Evolutionary conservation across 92 coral and sea anemone species (phyloP), one percentile per base, ranked within the genome.

Genomic region (Actinostola sp.): DNA sequence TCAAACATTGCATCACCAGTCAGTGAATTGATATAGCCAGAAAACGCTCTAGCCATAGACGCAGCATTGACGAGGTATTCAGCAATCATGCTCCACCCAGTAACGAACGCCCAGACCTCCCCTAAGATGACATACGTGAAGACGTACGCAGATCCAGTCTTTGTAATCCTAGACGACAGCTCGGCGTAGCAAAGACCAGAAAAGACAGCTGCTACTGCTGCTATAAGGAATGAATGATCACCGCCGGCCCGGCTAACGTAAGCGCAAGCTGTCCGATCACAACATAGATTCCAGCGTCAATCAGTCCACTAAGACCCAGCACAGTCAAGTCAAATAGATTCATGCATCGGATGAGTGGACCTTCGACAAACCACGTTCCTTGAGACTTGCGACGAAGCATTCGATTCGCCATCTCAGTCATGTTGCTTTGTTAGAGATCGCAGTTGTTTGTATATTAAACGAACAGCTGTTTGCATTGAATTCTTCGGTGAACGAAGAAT

Each of bases 131-230:
- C 83, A 53, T 90, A 93, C 23, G 93, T 83, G 76, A 91, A 93
- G 3, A 82, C 77, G 55, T 93, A 93, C 2, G 98, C 97, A 20
- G 98, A 93, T 10, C 98, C 98, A 16, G 98, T 86, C 71, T 86
- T 93, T 13, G 98, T 97, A 55, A 93, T 82, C 29, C 98, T 91
- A 34, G 89, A 83, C 43, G 92, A 92, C 59, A 93, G 88, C 69
- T 93, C 98, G 12, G 97, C 98, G 56, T 93, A 93, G 64, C 97
- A 93, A 12, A 93, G 61, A 0, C 97, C 98, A 0, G 98, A 87
- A 17, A 93, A 71, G 10, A 90, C 29, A 8, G 98, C 85, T 8
- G 98, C 89, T 8, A 87, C 11, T 9, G 76, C 86, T 1, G 98
- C 98, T 25, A 93, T 59, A 30, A 82, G 46, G 55, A 90, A 93